phyloP scores from a whole-genome alignment of 2,888 invertebrate species.

The Epinotia bilunana region DNA sequence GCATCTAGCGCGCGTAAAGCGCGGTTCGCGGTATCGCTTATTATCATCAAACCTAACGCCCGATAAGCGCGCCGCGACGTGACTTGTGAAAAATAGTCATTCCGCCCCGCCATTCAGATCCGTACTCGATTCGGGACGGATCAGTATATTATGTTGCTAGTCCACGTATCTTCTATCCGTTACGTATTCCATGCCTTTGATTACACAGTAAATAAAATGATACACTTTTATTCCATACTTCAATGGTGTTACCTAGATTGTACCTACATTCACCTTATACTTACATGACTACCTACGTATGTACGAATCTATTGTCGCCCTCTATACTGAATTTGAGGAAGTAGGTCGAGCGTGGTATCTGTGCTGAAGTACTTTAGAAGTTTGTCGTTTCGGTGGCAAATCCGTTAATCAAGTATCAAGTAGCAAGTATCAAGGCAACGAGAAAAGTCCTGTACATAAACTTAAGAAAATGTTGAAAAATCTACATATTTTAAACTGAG shows the following conservation, averaged over 20 bases:
- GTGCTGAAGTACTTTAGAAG: conserved; percentile 35
- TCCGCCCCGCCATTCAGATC: conserved; percentile 64
- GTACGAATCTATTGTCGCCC: conserved; percentile 24
- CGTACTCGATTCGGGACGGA: conserved; percentile 55
- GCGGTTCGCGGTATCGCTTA: conserved; percentile 77
- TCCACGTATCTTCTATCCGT: conserved; percentile 39
- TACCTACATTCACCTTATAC: background rate
- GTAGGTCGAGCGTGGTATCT: conserved; percentile 42
- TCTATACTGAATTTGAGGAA: conserved; percentile 27
- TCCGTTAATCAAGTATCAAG: conserved; percentile 38
- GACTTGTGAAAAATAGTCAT: conserved; percentile 81
- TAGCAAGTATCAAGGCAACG: conserved; percentile 9
- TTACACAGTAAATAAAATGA: background rate
- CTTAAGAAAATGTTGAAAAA: background rate
- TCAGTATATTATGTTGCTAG: conserved; percentile 36
- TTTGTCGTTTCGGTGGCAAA: conserved; percentile 32
- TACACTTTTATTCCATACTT: conserved; percentile 6
- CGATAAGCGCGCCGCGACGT: conserved; percentile 80
- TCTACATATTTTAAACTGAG: conserved; percentile 2
- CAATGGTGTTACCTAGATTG: background rate
- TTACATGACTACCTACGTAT: conserved; percentile 2
- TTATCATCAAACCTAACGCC: conserved; percentile 81
- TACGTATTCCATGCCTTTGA: conserved; percentile 9
- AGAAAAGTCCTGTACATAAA: conserved; percentile 14
- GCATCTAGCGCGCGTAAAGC: conserved; percentile 54